Evolutionary conservation across 2,888 invertebrate species (phyloP).

Genomic region (Melanchra persicariae): DNA sequence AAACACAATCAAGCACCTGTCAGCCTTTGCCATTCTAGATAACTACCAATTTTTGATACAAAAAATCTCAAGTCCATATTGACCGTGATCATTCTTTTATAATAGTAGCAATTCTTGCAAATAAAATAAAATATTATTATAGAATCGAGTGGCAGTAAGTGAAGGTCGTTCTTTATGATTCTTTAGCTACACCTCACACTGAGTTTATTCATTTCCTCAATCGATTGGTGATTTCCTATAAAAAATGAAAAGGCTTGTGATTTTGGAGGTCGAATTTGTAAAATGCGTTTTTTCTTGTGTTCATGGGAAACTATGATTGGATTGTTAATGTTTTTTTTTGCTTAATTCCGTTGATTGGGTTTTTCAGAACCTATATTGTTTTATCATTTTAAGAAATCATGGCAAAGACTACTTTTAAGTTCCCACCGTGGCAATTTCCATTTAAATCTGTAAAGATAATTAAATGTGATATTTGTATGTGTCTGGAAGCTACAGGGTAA

Average conservation of each 20-base stretch:
- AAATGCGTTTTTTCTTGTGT: constrained; percentile 4
- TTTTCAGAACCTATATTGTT: not conserved
- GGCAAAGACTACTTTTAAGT: too few species aligned
- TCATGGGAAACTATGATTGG: not conserved
- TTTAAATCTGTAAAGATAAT: too few species aligned
- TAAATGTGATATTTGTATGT: not conserved
- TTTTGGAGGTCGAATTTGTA: constrained; percentile 41
- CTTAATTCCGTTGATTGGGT: not conserved
- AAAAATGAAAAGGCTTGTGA: constrained; percentile 38
- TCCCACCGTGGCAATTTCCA: too few species aligned
- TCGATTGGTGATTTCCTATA: constrained; percentile 64
- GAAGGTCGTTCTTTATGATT: constrained; percentile 82
- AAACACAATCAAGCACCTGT: not conserved
- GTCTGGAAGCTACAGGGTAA: not conserved
- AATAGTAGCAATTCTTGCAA: constrained; percentile 36
- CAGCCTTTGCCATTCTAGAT: constrained; percentile 7
- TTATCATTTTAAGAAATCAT: not conserved
- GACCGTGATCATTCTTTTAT: constrained; percentile 21
- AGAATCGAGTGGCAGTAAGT: constrained; percentile 61
- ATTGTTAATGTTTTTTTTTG: constrained; percentile 5
- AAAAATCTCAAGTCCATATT: constrained; percentile 41
- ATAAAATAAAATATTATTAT: constrained; percentile 65
- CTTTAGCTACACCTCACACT: constrained; percentile 69
- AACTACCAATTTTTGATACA: constrained; percentile 1
- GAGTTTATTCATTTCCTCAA: constrained; percentile 71